These are phyloP conservation scores for Beaufortia kweichowensis DNA, from an alignment of 2,113 vertebrate species.

Conservation along the genomic window DNA sequence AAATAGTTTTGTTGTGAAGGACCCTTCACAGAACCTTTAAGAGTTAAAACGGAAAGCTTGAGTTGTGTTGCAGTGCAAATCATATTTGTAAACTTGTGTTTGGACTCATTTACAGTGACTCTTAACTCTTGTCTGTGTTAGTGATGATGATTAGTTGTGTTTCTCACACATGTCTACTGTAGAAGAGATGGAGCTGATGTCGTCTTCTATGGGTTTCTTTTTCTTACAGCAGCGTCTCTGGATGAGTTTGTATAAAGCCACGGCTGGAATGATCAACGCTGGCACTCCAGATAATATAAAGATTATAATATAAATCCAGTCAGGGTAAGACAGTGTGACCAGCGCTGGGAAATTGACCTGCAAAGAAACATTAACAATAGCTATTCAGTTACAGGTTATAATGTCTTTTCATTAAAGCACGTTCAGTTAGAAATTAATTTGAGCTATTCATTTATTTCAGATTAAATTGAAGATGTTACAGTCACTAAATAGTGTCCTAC, in stretches of 20 bases:
- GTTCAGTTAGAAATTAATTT: too few relatives aligned
- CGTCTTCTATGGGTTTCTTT: neutral
- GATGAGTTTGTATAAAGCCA: constrained; percentile 79
- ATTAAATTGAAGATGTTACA: too few relatives aligned
- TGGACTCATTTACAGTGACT: too few relatives aligned
- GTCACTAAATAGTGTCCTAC: too few relatives aligned
- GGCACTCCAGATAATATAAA: constrained; percentile 85
- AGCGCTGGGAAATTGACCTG: constrained; percentile 81
- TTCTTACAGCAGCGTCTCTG: constrained; percentile 64
- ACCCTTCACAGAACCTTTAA: too few relatives aligned
- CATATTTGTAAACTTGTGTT: constrained; percentile 5
- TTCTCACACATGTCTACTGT: constrained; percentile 51
- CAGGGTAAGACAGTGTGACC: constrained; percentile 66
- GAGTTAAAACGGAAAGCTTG: too few relatives aligned
- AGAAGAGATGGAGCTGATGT: constrained; percentile 62
- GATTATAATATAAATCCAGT: constrained; percentile 81
- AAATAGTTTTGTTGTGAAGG: too few relatives aligned
- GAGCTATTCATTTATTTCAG: too few relatives aligned
- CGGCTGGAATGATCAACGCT: constrained; percentile 75
- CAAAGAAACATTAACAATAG: constrained; percentile 6
- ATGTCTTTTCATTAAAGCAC: too few relatives aligned
- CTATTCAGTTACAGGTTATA: too few relatives aligned
- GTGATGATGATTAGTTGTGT: neutral
- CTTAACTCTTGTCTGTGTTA: neutral
- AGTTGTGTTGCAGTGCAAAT: neutral